Evolutionary conservation across 2,113 vertebrate genomes (phyloP), one percentile per base, ranked within the genome.

Genomic region (Ptilorrhoa leucosticta): DNA sequence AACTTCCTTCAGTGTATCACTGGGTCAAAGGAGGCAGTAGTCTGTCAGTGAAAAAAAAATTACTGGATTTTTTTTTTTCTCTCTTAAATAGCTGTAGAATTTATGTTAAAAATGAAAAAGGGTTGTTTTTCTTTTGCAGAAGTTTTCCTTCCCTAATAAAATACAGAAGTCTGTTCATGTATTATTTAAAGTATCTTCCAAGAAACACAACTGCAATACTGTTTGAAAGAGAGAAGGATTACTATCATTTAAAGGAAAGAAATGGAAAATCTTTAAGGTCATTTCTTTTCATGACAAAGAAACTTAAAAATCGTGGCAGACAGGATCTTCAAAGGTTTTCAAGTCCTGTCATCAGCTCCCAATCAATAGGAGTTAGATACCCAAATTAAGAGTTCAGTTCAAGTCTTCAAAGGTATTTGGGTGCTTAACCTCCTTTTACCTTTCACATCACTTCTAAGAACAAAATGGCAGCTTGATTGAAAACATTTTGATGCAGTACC

Each of bases 301-400:
- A 92, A 90, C 68, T 85, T 89, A 7, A 92, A 88, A 95, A 96
- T 79, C 72, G 21, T 54, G 68, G 77, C 61, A 94, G 89, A 71
- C 69, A 78, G 76, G 39, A 83, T 90, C 95, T 93, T 94, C 91
- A 95, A 93, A 95, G 89, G 83, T 83, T 92, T 76, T 72, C 76
- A 88, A 94, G 80, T 86, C 86, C 80, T 92, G 64, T 90, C 95
- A 66, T 94, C 91, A 88, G n/a, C 64, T 90, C 51, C 76, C 83
- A 81, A 89, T 97, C 93, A 94, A 95, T 95, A 93, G 68, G 68
- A 81, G 89, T 83, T 93, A 93, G 93, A 77, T 90, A 89, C 51
- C 60, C 68, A 95, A 96, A 94, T 93, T 89, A 95, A 89, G 94
- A 93, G 94, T 92, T 96, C 58, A 54, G 50, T 93, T 78, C 28